phyloP scores from a whole-genome alignment of 2,888 invertebrate genomes.

The Tiliacea citrago region DNA sequence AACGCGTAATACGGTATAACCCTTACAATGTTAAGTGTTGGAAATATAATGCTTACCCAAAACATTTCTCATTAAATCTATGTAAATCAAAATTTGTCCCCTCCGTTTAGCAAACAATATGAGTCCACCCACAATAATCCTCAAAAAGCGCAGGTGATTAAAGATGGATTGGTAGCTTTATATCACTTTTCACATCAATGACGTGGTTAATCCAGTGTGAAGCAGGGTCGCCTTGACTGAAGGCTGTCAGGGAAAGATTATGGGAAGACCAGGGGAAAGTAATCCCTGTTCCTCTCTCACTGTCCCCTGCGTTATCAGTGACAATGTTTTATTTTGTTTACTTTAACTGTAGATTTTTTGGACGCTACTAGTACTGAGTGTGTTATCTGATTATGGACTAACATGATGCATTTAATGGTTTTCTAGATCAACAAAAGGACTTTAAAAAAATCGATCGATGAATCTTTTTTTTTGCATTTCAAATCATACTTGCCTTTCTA shows the following conservation, averaged over 20 bases:
- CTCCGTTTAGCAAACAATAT: constrained; percentile 62
- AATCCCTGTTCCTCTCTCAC: constrained; percentile 70
- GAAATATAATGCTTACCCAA: neutral
- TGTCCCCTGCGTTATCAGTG: constrained; percentile 56
- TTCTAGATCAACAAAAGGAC: neutral
- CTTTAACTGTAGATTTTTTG: constrained; percentile 1
- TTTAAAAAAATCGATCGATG: neutral
- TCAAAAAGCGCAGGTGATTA: constrained; percentile 77
- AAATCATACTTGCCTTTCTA: neutral
- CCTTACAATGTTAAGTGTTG: neutral
- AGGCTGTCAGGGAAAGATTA: constrained; percentile 81
- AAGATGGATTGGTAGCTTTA: constrained; percentile 71
- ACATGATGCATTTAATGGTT: neutral
- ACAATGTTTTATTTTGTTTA: constrained; percentile 29
- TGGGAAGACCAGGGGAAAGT: constrained; percentile 72
- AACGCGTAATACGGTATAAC: neutral
- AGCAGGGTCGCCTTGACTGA: constrained; percentile 77
- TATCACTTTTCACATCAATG: constrained; percentile 84
- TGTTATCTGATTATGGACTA: neutral
- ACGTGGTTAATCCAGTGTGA: constrained; percentile 78
- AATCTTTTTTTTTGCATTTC: neutral
- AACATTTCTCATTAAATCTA: constrained; percentile 15
- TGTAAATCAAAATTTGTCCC: constrained; percentile 34
- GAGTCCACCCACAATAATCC: constrained; percentile 63
- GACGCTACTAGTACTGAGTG: too few species aligned